Percentiles rank a stretch among this genome's conserved stretches.
Conservation (phyloP, 92 coral and sea anemone genomes). For the Phenganax stokvisi region DNA sequence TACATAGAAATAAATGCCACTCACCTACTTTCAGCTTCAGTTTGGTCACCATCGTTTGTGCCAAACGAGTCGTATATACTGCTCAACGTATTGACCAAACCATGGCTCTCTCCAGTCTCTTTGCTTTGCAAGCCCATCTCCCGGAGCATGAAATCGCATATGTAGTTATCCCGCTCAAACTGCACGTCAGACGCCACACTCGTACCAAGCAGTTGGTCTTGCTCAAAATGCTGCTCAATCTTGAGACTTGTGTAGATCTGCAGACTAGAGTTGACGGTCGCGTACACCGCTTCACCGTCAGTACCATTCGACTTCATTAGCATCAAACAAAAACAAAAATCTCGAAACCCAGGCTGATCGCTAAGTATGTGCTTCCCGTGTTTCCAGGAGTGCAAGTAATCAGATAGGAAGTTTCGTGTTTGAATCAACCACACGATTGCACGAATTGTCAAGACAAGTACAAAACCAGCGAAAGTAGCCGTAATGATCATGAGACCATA, state of each 20-base stretch:
- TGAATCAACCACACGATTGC: conserved; percentile 33
- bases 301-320: conserved; percentile 29
- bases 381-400: conserved; percentile 12
- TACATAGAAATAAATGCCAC: background rate
- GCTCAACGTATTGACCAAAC: conserved; percentile 17
- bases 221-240: conserved; percentile 28
- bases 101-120: conserved; percentile 23
- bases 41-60: background rate
- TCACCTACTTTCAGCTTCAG: background rate
- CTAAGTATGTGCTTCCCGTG: conserved; percentile 19
- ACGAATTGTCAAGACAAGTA: conserved; percentile 12
- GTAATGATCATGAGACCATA: conserved; percentile 32
- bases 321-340: conserved; percentile 35
- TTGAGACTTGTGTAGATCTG: conserved; percentile 35
- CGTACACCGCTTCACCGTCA: conserved; percentile 30
- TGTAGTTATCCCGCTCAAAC: conserved; percentile 33
- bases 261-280: conserved; percentile 34
- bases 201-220: conserved; percentile 37
- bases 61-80: conserved; percentile 1
- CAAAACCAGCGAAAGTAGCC: conserved; percentile 5
- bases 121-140: conserved; percentile 36
- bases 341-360: conserved; percentile 35
- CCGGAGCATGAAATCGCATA: conserved; percentile 28
- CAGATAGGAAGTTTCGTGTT: conserved; percentile 15
- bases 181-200: conserved; percentile 39